Percentiles rank a stretch among this genome's conserved stretches.
Conservation (phyloP, 2,113 vertebrate species). For the Neomonachus schauinslandi region DNA sequence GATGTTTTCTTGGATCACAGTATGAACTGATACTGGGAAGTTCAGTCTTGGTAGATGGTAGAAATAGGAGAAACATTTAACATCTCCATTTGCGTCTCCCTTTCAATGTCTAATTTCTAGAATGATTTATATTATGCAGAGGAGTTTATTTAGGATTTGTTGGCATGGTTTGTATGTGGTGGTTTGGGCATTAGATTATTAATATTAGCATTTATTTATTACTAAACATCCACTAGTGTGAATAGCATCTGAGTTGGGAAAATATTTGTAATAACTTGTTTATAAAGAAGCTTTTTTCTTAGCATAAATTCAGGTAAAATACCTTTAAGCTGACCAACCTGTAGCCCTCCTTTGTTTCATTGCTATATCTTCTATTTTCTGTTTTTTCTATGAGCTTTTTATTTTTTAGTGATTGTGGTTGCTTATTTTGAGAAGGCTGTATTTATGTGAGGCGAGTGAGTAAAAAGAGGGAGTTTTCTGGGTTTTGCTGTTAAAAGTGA, state of each 20-base stretch:
- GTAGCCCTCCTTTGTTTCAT: background rate
- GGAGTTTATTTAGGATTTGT: background rate
- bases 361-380: background rate
- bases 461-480: background rate
- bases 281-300: background rate
- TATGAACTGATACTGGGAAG: background rate
- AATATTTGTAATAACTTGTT: background rate
- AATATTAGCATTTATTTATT: background rate
- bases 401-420: background rate
- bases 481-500: background rate
- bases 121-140: background rate
- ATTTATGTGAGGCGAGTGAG: background rate
- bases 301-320: background rate
- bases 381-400: background rate
- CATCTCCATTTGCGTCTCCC: background rate
- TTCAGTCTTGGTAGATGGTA: background rate
- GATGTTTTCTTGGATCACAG: background rate
- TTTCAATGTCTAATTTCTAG: background rate
- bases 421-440: constrained; percentile 7
- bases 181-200: constrained; percentile 46
- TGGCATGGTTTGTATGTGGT: constrained; percentile 1
- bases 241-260: background rate
- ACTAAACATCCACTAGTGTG: background rate
- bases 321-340: background rate
- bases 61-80: background rate